A percentile compares a stretch with the other conserved stretches of the same genome.
Conservation (phyloP, 1,140 invertebrate genomes). For the Caenorhabditis tropicalis region DNA sequence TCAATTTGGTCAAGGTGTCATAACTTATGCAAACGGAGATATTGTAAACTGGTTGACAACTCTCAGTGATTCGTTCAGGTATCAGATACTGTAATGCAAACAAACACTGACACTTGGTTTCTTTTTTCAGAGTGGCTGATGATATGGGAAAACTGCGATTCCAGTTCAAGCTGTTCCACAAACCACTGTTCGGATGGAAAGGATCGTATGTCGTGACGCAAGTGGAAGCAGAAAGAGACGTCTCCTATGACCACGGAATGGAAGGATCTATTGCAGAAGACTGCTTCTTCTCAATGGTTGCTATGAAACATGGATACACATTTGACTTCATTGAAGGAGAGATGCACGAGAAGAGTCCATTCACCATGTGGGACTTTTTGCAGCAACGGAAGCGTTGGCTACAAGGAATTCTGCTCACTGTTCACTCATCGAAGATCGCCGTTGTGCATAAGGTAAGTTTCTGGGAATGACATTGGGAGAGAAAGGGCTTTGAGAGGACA, state of each 20-base stretch:
- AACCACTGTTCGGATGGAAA: slow-evolving; percentile 96
- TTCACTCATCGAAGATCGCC: slow-evolving; percentile 76
- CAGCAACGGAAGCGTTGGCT: slow-evolving; percentile 95
- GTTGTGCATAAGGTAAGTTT: slow-evolving; percentile 78
- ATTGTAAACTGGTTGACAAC: slow-evolving; percentile 96
- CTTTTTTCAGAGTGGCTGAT: slow-evolving; percentile 81
- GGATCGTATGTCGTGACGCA: slow-evolving; percentile 89
- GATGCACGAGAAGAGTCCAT: slow-evolving; percentile 98
- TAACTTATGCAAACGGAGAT: slow-evolving; percentile 90
- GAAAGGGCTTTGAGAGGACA: too few species aligned
- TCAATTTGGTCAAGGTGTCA: slow-evolving; percentile 94
- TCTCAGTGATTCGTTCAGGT: slow-evolving; percentile 89
- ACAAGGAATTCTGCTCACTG: slow-evolving; percentile 90
- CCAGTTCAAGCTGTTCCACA: slow-evolving; percentile 90
- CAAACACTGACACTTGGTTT: too few species aligned
- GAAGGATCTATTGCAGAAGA: slow-evolving; percentile 97
- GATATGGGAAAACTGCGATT: slow-evolving; percentile 90
- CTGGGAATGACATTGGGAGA: too few species aligned
- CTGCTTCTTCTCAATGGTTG: slow-evolving; percentile 93
- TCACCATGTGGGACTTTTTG: slow-evolving; percentile 90
- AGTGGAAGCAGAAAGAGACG: slow-evolving; percentile 83
- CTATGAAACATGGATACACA: slow-evolving; percentile 75
- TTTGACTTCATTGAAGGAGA: slow-evolving; percentile 92
- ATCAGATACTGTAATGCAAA: too few species aligned
- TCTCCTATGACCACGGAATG: slow-evolving; percentile 92